Percentiles rank a stretch among this genome's conserved stretches.
phyloP scores from a whole-genome alignment of 2,113 vertebrate genomes.

The Cynocephalus volans region DNA sequence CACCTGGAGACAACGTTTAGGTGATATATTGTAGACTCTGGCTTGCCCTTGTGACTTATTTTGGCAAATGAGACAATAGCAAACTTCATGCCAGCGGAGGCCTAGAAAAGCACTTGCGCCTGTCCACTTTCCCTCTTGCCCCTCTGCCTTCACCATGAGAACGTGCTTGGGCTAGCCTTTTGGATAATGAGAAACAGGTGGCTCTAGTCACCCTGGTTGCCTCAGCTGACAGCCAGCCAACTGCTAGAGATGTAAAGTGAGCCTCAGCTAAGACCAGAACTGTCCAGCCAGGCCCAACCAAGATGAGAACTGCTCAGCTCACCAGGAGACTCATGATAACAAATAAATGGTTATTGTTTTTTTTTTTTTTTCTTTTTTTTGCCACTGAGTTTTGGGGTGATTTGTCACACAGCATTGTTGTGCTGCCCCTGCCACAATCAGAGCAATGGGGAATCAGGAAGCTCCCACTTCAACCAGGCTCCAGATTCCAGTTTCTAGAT shows the following conservation, averaged over 20 bases:
- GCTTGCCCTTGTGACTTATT: background rate
- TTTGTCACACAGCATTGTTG: background rate
- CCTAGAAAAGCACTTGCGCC: background rate
- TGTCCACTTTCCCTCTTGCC: background rate
- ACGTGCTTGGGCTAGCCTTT: background rate
- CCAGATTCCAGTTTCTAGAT: background rate
- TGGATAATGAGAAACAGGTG: background rate
- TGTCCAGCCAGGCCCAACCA: background rate
- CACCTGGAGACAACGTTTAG: background rate
- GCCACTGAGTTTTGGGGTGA: background rate
- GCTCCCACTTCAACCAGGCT: background rate
- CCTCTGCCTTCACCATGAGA: background rate
- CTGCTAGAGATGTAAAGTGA: background rate
- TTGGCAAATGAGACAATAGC: background rate
- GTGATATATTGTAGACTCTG: background rate
- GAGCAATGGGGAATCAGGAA: background rate
- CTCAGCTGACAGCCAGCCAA: background rate
- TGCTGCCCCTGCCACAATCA: background rate
- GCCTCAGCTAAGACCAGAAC: background rate
- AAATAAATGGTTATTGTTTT: background rate
- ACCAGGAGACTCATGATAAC: background rate
- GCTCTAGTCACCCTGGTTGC: background rate
- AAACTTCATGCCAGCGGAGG: background rate
- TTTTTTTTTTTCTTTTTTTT: background rate
- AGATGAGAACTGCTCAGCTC: background rate